Conservation (phyloP, 2,797 vertebrate genomes). For the Dendrocincla fuliginosa region DNA sequence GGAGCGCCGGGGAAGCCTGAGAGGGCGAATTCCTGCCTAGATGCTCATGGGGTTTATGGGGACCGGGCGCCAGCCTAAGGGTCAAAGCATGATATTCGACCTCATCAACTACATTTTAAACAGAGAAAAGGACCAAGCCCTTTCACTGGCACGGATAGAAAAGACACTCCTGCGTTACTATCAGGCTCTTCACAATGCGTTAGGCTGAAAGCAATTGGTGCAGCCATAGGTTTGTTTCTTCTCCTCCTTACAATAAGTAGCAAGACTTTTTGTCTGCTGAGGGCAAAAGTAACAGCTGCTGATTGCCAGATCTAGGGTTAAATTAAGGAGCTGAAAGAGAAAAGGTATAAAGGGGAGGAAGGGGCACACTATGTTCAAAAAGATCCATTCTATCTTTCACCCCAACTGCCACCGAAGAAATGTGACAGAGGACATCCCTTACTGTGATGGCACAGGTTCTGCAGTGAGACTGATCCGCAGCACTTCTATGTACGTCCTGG, state of each 20-base stretch:
- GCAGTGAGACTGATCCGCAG: constrained; percentile 88
- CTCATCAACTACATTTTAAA: not conserved
- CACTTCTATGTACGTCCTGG: constrained; percentile 91
- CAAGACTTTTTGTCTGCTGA: not conserved
- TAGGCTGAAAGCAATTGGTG: not conserved
- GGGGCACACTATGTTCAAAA: constrained; percentile 85
- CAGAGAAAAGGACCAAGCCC: not conserved
- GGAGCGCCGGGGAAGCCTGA: not conserved
- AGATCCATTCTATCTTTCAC: constrained; percentile 89
- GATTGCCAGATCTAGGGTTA: not conserved
- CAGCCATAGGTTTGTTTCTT: not conserved
- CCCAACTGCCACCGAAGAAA: constrained; percentile 76
- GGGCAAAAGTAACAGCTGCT: not conserved
- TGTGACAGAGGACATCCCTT: constrained; percentile 67
- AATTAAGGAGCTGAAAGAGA: constrained; percentile 21
- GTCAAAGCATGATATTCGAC: not conserved
- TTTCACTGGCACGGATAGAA: not conserved
- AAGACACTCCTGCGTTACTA: rapidly evolving
- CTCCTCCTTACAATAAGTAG: not conserved
- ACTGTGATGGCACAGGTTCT: constrained; percentile 79
- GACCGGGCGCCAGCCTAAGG: not conserved
- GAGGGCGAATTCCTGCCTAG: not conserved
- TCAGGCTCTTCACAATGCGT: not conserved
- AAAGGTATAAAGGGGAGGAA: constrained; percentile 8
- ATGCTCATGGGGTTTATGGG: not conserved